phyloP scores from a whole-genome alignment of 2,888 invertebrate species.

The Nephrotoma appendiculata region DNA sequence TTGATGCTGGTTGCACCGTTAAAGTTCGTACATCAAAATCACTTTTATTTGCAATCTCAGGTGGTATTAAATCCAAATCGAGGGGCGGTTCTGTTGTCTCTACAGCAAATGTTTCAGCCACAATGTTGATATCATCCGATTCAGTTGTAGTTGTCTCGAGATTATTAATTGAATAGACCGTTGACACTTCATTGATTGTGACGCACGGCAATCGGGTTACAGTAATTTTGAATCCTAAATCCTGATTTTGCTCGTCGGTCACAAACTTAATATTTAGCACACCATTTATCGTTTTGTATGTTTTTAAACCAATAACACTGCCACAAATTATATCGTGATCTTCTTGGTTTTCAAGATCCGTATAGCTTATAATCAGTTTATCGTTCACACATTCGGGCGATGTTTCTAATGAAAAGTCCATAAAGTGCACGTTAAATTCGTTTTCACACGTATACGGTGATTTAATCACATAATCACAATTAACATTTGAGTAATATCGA shows the following conservation, averaged over 20 bases:
- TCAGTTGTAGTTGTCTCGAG: slow-evolving; percentile 8
- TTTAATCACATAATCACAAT: slow-evolving; percentile 37
- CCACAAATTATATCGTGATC: slow-evolving; percentile 35
- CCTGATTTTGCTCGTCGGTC: slow-evolving; percentile 24
- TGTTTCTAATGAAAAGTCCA: slow-evolving; percentile 37
- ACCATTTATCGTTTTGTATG: slow-evolving; percentile 34
- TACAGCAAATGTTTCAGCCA: background rate
- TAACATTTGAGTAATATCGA: slow-evolving; percentile 24
- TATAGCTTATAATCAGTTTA: slow-evolving; percentile 27
- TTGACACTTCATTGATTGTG: slow-evolving; percentile 1
- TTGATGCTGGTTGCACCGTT: background rate
- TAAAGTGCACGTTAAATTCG: slow-evolving; percentile 38
- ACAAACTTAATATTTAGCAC: slow-evolving; percentile 34
- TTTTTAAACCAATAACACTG: slow-evolving; percentile 31
- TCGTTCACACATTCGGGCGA: slow-evolving; percentile 37
- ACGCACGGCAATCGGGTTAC: slow-evolving; percentile 35
- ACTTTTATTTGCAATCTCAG: background rate
- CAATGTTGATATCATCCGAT: background rate
- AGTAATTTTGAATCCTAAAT: slow-evolving; percentile 36
- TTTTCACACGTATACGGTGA: slow-evolving; percentile 36
- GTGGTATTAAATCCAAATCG: background rate
- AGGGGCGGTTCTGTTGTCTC: background rate
- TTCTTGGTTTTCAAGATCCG: slow-evolving; percentile 11
- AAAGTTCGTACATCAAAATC: background rate
- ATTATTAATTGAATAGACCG: background rate